These are phyloP conservation scores for Drosophila diplacantha DNA, from an alignment of 2,888 invertebrate genomes.

Conservation along the genomic window DNA sequence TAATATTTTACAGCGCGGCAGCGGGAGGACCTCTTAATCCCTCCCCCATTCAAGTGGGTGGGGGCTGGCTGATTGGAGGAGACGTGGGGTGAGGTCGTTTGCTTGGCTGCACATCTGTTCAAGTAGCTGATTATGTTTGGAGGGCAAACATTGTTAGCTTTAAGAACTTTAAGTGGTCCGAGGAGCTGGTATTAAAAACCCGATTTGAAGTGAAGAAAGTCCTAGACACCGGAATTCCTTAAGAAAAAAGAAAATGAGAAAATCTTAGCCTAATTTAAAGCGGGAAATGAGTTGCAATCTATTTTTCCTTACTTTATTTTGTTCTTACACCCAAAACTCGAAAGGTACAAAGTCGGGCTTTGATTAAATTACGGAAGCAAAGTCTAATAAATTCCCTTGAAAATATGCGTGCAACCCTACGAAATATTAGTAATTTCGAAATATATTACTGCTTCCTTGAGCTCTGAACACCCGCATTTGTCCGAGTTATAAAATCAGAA, in stretches of 20 bases:
- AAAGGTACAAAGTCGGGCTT: not conserved
- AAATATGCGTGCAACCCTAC: slow-evolving; percentile 1
- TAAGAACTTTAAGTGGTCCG: slow-evolving; percentile 45
- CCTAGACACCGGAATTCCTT: not conserved
- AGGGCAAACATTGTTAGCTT: slow-evolving; percentile 40
- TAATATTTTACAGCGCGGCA: slow-evolving; percentile 57
- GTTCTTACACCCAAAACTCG: not conserved
- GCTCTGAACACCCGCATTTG: slow-evolving; percentile 9
- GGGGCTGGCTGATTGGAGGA: slow-evolving; percentile 10
- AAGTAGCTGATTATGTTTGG: slow-evolving; percentile 69
- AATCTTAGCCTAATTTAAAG: not conserved
- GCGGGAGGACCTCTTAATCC: slow-evolving; percentile 17
- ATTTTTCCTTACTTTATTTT: not conserved
- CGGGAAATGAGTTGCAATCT: not conserved
- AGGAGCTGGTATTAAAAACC: slow-evolving; percentile 13
- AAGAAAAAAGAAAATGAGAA: not conserved
- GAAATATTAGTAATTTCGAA: not conserved
- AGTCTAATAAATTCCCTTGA: slow-evolving; percentile 6
- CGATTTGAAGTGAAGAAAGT: not conserved
- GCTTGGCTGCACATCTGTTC: slow-evolving; percentile 66
- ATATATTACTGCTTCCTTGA: not conserved
- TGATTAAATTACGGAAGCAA: slow-evolving; percentile 12
- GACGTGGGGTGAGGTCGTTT: slow-evolving; percentile 42
- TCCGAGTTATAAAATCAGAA: slow-evolving; percentile 50
- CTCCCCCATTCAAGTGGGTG: slow-evolving; percentile 1